phyloP scores from a whole-genome alignment of 2,888 invertebrate genomes.

The Cantharis rustica region DNA sequence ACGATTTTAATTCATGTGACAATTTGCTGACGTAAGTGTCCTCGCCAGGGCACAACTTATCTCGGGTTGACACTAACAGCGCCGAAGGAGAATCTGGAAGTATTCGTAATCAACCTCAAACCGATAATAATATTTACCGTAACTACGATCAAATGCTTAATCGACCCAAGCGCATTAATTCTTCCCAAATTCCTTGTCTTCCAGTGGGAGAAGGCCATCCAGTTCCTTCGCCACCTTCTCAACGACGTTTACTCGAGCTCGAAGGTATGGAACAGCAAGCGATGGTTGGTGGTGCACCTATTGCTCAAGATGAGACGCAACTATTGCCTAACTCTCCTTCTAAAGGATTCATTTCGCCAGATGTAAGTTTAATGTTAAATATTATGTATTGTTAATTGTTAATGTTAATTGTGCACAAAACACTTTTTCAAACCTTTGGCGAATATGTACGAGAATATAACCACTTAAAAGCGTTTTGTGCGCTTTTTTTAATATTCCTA shows the following conservation, averaged over 20 bases:
- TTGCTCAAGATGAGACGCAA: conserved; percentile 55
- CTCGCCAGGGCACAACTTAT: conserved; percentile 85
- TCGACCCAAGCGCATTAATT: conserved; percentile 59
- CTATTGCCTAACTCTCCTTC: conserved; percentile 49
- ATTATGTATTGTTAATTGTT: too few species aligned
- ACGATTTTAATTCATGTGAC: conserved; percentile 40
- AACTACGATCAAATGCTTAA: conserved; percentile 73
- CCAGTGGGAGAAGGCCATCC: conserved; percentile 52
- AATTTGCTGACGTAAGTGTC: conserved; percentile 43
- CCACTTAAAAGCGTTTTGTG: not conserved
- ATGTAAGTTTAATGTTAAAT: conserved; percentile 47
- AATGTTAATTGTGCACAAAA: too few species aligned
- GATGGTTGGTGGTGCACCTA: conserved; percentile 42
- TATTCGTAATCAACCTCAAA: conserved; percentile 70
- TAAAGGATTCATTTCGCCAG: conserved; percentile 53
- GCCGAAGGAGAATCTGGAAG: conserved; percentile 67
- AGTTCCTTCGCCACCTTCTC: conserved; percentile 47
- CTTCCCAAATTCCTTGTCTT: conserved; percentile 59
- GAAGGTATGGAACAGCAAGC: conserved; percentile 39
- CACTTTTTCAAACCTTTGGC: not conserved
- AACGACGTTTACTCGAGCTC: conserved; percentile 47
- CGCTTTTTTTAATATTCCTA: not conserved
- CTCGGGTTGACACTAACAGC: conserved; percentile 86
- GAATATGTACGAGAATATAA: not conserved
- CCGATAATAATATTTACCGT: conserved; percentile 76